Percentiles rank a stretch among this genome's conserved stretches.
Evolutionary conservation across 2,888 invertebrate species (phyloP).

Genomic region (Zaprionus obscuricornis): DNA sequence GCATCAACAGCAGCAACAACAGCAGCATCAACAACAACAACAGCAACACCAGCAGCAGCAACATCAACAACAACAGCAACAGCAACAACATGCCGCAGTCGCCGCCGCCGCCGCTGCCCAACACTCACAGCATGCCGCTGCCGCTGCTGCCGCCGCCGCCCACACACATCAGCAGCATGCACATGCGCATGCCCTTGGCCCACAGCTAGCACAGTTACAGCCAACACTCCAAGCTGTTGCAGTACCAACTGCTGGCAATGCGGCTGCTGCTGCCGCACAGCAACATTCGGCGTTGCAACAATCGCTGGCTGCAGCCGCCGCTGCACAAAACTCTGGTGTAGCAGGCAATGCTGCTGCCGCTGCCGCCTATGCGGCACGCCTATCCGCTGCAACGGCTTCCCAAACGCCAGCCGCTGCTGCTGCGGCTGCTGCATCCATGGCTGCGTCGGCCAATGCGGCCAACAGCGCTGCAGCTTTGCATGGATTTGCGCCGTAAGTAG

Average conservation of each 20-base stretch:
- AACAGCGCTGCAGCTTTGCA: constrained; percentile 92
- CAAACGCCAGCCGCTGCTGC: constrained; percentile 85
- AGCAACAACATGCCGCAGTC: constrained; percentile 60
- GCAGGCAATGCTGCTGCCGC: constrained; percentile 70
- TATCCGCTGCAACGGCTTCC: constrained; percentile 66
- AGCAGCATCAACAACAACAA: constrained; percentile 63
- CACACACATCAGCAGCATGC: constrained; percentile 59
- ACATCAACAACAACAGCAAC: constrained; percentile 66
- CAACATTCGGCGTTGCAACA: constrained; percentile 85
- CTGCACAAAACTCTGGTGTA: constrained; percentile 67
- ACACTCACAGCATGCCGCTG: constrained; percentile 64
- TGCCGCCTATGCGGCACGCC: constrained; percentile 80
- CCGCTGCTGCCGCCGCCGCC: constrained; percentile 61
- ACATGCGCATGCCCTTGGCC: constrained; percentile 68
- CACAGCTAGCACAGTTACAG: constrained; percentile 66
- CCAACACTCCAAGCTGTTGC: constrained; percentile 84
- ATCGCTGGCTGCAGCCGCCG: constrained; percentile 83
- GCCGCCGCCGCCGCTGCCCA: constrained; percentile 59
- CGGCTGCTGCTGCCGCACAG: constrained; percentile 84
- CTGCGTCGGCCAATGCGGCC: constrained; percentile 86
- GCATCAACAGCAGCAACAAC: constrained; percentile 85
- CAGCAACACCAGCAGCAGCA: constrained; percentile 73
- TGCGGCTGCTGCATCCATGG: constrained; percentile 86
- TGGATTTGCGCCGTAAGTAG: constrained; percentile 96
- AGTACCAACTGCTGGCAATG: constrained; percentile 85